phyloP scores from a whole-genome alignment of 2,797 vertebrate species.

The Characodon lateralis region DNA sequence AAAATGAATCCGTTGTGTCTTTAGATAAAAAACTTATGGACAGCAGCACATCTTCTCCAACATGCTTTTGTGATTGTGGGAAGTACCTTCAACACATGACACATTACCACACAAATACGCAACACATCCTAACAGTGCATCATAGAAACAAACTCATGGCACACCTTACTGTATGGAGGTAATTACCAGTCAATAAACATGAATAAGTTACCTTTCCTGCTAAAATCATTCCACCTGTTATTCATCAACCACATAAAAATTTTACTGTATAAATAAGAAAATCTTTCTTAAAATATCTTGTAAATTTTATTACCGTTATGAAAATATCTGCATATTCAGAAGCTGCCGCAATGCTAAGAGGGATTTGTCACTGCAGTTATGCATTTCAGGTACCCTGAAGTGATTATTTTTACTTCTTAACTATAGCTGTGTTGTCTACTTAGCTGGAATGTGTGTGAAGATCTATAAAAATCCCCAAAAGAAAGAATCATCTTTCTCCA shows the following conservation, averaged over 20 bases:
- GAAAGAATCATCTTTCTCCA: neutral
- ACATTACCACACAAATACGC: neutral
- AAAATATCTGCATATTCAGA: neutral
- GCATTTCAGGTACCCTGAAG: neutral
- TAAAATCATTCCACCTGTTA: neutral
- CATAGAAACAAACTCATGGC: neutral
- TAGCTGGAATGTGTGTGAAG: neutral
- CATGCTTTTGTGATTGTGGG: neutral
- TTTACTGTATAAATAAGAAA: neutral
- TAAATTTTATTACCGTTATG: neutral
- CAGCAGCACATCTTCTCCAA: neutral
- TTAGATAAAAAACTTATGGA: neutral
- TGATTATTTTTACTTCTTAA: neutral
- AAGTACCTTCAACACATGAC: slow-evolving; percentile 12
- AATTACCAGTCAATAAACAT: neutral
- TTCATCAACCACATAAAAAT: neutral
- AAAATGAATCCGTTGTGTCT: neutral
- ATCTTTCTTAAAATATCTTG: neutral
- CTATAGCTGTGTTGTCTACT: neutral
- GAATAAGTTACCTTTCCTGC: neutral
- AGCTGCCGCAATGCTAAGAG: neutral
- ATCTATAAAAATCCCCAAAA: neutral
- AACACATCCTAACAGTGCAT: neutral
- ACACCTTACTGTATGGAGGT: neutral
- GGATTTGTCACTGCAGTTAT: neutral